These are phyloP conservation scores for Petrocephalus zakoni DNA, from an alignment of 2,113 vertebrate species.

Conservation along the genomic window DNA sequence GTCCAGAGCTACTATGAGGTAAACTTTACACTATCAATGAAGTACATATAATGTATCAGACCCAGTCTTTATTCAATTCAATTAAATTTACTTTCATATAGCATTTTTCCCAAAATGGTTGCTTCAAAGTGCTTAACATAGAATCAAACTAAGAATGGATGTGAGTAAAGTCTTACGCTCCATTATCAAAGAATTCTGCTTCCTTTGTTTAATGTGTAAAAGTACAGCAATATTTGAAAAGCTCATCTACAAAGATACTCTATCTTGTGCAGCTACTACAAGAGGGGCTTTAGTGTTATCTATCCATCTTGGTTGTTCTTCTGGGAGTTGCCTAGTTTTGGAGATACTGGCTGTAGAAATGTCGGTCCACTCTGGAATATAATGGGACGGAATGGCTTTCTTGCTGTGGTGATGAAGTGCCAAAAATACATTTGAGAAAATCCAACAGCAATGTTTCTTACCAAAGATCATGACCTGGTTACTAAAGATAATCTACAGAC, in stretches of 20 bases:
- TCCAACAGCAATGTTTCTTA: neutral
- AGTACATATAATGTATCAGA: neutral
- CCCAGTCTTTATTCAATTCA: neutral
- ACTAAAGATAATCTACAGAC: neutral
- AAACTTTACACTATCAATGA: constrained; percentile 30
- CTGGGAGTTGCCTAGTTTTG: neutral
- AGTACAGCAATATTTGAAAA: neutral
- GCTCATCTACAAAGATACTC: neutral
- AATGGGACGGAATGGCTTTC: neutral
- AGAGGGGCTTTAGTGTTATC: neutral
- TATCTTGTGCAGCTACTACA: neutral
- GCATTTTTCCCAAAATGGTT: neutral
- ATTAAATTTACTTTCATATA: neutral
- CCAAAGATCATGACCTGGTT: neutral
- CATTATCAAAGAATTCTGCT: neutral
- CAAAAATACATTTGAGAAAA: neutral
- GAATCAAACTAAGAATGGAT: neutral
- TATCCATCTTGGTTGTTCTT: neutral
- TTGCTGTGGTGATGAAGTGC: neutral
- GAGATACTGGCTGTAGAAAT: neutral
- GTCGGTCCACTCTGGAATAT: neutral
- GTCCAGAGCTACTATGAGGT: constrained; percentile 99
- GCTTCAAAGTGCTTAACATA: neutral
- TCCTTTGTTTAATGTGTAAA: neutral
- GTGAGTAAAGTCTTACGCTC: neutral